A percentile compares a stretch with the other conserved stretches of the same genome.
Conservation (phyloP, 2,888 invertebrate genomes). For the Ochropacha duplaris region DNA sequence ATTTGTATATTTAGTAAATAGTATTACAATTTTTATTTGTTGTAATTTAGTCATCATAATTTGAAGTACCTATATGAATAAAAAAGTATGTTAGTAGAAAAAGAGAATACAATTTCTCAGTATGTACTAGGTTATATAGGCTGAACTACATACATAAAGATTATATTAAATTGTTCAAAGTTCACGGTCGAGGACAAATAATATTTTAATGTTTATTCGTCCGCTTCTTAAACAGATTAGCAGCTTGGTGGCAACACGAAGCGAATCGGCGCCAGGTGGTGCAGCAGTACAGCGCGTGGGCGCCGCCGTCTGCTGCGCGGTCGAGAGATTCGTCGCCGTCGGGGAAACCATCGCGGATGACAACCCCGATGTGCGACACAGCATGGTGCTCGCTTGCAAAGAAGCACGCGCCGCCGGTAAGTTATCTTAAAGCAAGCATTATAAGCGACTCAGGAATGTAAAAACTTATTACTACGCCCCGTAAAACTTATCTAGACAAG, state of each 20-base stretch:
- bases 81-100: too few species aligned
- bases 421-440: constrained; percentile 22
- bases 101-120: too few species aligned
- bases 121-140: too few species aligned
- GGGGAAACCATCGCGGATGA: constrained; percentile 99
- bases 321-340: constrained; percentile 98
- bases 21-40: too few species aligned
- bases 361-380: constrained; percentile 97
- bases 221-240: constrained; percentile 85
- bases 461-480: background rate
- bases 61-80: too few species aligned
- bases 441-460: background rate
- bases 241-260: constrained; percentile 92
- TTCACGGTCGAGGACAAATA: too few species aligned
- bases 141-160: too few species aligned
- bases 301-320: constrained; percentile 97
- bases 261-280: constrained; percentile 84
- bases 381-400: constrained; percentile 99
- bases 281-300: constrained; percentile 94
- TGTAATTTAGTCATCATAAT: too few species aligned
- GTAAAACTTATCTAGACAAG: background rate
- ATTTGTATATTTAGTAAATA: too few species aligned
- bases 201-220: background rate
- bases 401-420: constrained; percentile 97
- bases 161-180: too few species aligned